Evolutionary conservation across 2,113 vertebrate species (phyloP), one percentile per base, ranked within the genome.

Genomic region (Scalopus aquaticus): DNA sequence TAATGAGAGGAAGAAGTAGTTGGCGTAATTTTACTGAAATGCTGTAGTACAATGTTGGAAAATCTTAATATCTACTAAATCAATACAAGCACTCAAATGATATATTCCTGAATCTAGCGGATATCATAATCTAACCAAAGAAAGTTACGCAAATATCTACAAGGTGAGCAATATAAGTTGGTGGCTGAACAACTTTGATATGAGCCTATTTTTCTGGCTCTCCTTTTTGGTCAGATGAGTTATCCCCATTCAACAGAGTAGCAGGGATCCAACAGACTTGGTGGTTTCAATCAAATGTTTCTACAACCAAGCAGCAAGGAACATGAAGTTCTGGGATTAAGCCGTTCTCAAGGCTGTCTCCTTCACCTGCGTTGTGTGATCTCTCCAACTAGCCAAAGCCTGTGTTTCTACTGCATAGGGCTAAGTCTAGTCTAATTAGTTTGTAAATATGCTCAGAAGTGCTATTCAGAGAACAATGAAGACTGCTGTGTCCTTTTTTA

Each of bases 171-270:
- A 72, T 44, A 60, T 58, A 82, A 74, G 44, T 5, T 82, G 76
- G 65, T 91, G 58, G 80, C 9, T 49, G 90, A 93, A 85, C n/a
- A 79, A 82, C 64, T 86, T 44, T 96, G 64, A 64, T 56, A 80
- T 87, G 95, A 46, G 76, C 15, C 10, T n/a, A 16, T 77, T 73
- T 91, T 58, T 88, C 51, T 60, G 62, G 32, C 24, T 86, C 58
- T 64, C 28, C 54, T 22, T 91, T 76, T 70, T 72, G 64, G 69
- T 24, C 46, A 89, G 73, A 72, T 32, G 54, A 56, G 20, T 56
- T 56, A 56, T 56, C 19, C 20, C 20, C 54, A 11, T 78, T 85
- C 49, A 65, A 73, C 9, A 32, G 28, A 88, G 65, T 22, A 70
- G 64, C 22, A 78, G 11, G 46, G 11, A 46, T 65, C 42, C 49